phyloP scores from a whole-genome alignment of 2,113 vertebrate species.

The Stomatorhinus ivindoensis region DNA sequence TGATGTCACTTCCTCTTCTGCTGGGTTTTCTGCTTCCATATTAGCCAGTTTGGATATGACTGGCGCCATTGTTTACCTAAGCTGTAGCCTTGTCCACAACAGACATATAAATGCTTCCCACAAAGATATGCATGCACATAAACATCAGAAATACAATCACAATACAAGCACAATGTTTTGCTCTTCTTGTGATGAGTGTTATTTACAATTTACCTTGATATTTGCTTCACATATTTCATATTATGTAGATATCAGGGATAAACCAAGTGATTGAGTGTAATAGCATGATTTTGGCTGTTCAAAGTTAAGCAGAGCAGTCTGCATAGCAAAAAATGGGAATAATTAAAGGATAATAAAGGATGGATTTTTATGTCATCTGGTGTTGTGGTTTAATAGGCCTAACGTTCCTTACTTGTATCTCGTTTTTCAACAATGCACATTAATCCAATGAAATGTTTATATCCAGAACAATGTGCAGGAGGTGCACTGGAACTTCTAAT shows the following conservation, averaged over 20 bases:
- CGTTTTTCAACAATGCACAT: neutral
- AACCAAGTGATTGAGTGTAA: neutral
- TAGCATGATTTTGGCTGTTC: neutral
- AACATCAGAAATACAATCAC: neutral
- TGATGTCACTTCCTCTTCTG: conserved; percentile 11
- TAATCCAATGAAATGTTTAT: neutral
- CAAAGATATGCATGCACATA: neutral
- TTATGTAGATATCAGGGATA: neutral
- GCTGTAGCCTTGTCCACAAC: neutral
- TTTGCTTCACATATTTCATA: neutral
- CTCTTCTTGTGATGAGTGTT: neutral
- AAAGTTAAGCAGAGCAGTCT: neutral
- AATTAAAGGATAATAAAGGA: neutral
- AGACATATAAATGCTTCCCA: neutral
- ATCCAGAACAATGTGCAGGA: neutral
- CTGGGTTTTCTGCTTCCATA: neutral
- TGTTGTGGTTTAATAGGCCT: neutral
- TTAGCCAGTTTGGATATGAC: neutral
- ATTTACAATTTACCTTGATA: neutral
- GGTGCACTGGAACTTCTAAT: neutral
- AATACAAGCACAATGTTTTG: neutral
- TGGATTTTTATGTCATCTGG: neutral
- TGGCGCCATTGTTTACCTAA: too few relatives aligned
- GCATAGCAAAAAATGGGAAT: neutral
- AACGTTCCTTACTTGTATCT: neutral